Conservation (phyloP, 2,113 vertebrate species). For the Pongo abelii region DNA sequence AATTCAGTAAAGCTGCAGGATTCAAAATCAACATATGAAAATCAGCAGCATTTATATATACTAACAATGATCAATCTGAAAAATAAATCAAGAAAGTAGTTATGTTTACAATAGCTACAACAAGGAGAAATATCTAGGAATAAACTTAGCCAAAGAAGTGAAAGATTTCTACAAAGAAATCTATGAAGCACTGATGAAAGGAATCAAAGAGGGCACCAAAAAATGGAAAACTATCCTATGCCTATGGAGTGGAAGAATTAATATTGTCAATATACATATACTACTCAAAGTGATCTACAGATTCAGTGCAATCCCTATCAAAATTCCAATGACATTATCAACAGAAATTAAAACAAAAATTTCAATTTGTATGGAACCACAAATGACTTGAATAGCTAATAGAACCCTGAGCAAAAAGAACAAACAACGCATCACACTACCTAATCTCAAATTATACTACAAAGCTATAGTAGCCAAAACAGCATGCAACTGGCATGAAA, state of each 20-base stretch:
- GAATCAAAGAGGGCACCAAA: background rate
- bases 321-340: background rate
- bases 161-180: background rate
- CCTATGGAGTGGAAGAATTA: background rate
- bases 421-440: background rate
- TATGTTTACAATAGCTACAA: background rate
- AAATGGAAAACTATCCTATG: background rate
- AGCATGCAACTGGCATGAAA: background rate
- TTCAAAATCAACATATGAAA: background rate
- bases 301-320: background rate
- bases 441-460: background rate
- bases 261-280: background rate
- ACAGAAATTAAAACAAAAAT: background rate
- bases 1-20: background rate
- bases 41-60: background rate
- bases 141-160: background rate
- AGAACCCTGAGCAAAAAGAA: background rate
- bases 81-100: background rate
- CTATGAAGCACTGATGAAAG: background rate
- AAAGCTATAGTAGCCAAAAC: background rate
- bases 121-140: background rate
- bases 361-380: background rate
- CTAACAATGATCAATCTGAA: background rate
- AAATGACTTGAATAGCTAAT: background rate
- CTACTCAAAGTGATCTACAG: background rate